These are phyloP conservation scores for Pteria penguin DNA, from an alignment of 2,888 invertebrate species.

Conservation along the genomic window DNA sequence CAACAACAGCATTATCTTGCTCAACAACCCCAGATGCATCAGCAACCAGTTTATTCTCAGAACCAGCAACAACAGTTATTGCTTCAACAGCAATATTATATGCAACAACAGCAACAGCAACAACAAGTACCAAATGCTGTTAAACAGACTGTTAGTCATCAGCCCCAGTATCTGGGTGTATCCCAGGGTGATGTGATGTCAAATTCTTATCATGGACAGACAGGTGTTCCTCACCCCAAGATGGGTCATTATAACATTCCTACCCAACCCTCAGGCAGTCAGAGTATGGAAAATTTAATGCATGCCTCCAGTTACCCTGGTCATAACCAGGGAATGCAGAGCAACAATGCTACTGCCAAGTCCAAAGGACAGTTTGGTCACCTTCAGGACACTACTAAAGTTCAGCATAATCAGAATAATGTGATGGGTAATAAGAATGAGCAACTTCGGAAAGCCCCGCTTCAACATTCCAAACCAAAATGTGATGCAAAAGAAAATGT, in stretches of 20 bases:
- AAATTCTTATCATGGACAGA: slow-evolving; percentile 34
- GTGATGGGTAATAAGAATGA: slow-evolving; percentile 39
- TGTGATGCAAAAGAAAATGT: slow-evolving; percentile 52
- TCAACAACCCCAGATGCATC: slow-evolving; percentile 35
- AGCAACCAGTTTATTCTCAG: slow-evolving; percentile 39
- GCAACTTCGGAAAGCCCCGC: slow-evolving; percentile 48
- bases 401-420: slow-evolving; percentile 31
- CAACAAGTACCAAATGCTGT: slow-evolving; percentile 23
- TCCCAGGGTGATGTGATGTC: slow-evolving; percentile 15
- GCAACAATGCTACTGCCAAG: slow-evolving; percentile 39
- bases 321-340: background rate
- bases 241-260: too few relatives aligned
- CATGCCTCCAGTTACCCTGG: slow-evolving; percentile 2
- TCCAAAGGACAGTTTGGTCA: slow-evolving; percentile 45
- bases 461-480: slow-evolving; percentile 50
- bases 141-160: slow-evolving; percentile 34
- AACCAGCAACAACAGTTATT: slow-evolving; percentile 48
- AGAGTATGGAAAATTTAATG: slow-evolving; percentile 38
- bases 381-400: slow-evolving; percentile 36
- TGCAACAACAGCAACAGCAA: slow-evolving; percentile 50
- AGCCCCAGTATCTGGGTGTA: slow-evolving; percentile 27
- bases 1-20: slow-evolving; percentile 47
- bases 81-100: slow-evolving; percentile 54
- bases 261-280: slow-evolving; percentile 17
- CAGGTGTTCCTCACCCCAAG: slow-evolving; percentile 8